These are phyloP conservation scores for Cerceris rybyensis DNA, from an alignment of 2,888 invertebrate genomes.

Conservation along the genomic window DNA sequence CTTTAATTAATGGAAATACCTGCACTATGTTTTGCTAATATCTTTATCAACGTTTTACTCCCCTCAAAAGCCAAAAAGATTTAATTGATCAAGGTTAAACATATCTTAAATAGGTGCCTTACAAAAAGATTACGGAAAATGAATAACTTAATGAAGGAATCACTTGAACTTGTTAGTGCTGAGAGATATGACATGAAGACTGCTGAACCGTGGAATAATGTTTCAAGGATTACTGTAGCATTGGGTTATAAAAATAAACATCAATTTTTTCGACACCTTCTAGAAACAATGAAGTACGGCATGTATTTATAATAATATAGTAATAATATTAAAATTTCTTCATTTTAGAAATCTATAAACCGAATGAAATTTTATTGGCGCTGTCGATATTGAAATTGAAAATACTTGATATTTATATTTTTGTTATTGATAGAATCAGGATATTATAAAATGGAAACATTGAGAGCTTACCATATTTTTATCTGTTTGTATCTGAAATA, in stretches of 20 bases:
- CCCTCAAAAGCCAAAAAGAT: neutral
- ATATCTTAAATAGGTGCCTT: neutral
- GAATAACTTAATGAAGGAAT: neutral
- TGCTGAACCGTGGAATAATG: neutral
- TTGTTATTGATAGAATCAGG: too few species aligned
- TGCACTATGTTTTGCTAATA: too few species aligned
- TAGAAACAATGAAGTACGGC: constrained; percentile 3
- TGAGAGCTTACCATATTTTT: too few species aligned
- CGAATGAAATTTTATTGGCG: too few species aligned
- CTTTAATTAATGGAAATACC: too few species aligned
- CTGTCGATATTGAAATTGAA: too few species aligned
- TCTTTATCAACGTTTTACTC: neutral
- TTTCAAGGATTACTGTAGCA: constrained; percentile 3
- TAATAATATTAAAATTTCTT: too few species aligned
- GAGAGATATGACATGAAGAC: neutral
- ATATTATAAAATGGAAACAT: too few species aligned
- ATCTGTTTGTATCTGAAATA: too few species aligned
- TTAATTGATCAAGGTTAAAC: neutral
- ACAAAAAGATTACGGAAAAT: neutral
- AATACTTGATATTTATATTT: too few species aligned
- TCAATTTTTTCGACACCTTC: neutral
- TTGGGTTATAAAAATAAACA: neutral
- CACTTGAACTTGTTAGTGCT: neutral
- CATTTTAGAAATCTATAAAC: too few species aligned
- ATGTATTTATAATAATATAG: neutral